Conservation (phyloP, 2,113 vertebrate species). For the Neodon shergylaensis region DNA sequence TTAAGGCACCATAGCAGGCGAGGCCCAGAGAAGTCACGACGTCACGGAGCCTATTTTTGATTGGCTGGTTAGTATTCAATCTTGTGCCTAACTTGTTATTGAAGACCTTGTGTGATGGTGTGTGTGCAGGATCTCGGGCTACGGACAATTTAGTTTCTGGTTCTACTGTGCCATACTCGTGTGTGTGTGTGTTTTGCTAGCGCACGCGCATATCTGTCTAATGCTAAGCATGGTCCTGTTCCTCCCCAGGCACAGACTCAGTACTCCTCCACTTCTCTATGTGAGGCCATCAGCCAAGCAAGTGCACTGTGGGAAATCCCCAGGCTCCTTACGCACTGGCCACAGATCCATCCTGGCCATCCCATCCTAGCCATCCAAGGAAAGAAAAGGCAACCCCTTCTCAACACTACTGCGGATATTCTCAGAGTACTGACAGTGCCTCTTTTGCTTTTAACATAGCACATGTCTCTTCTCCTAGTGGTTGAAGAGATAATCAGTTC, state of each 20-base stretch:
- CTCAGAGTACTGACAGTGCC: background rate
- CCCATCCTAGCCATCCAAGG: background rate
- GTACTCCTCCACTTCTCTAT: background rate
- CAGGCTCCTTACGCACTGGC: background rate
- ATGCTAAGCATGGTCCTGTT: background rate
- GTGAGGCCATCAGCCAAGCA: background rate
- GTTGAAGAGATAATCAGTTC: background rate
- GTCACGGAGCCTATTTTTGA: background rate
- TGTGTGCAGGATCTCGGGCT: background rate
- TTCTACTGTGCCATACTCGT: background rate
- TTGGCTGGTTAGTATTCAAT: no score
- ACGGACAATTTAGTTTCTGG: background rate
- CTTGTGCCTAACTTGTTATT: background rate
- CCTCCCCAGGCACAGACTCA: background rate
- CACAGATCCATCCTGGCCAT: background rate
- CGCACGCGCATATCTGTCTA: no score
- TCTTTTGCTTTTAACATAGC: background rate
- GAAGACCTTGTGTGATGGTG: background rate
- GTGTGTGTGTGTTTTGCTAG: background rate
- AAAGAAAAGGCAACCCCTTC: background rate
- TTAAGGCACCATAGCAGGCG: background rate
- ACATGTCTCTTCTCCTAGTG: background rate
- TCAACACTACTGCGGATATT: background rate
- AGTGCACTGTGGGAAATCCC: background rate
- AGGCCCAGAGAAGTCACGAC: background rate